Base-by-base conservation (phyloP, 2,888 invertebrate species). In the Himalopsyche tibetana region DNA sequence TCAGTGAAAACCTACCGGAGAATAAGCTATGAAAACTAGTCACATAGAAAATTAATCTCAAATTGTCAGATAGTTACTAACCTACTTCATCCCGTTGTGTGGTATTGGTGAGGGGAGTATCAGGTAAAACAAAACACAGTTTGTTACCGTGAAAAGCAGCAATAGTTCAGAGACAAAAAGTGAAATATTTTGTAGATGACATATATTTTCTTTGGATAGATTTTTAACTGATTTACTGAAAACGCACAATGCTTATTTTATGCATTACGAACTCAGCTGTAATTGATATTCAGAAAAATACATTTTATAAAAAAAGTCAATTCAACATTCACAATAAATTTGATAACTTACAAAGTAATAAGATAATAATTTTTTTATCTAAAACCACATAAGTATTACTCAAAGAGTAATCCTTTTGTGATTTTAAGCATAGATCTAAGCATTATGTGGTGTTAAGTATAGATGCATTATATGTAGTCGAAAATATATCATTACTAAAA, bases 41-140 rank as follows among this genome's bases (percentile, higher is more conserved):
- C 85, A 85, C 82, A 85, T 74, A 85, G 82, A 85, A 85, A 85
- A 85, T 82, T 85, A 85, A 85, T 85, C 74, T 82, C 74, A 81
- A 85, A 85, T 85, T 82, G 80, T 82, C 19, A 63, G 15, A 36
- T 11, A 28, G 28, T 55, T 28, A 80, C 45, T 38, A 40, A n/a
- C 36, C 55, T n/a, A 51, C 63, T 36, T 17, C 63, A 63, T 28
- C 19, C 8, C 28, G 63, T 63, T 17, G n/a, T 36, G 45, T 17
- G 45, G 36, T 79, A n/a, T 28, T 45, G n/a, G 51, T 42, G 51
- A 51, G 28, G 45, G 82, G 82, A 28, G 82, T 4, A 28, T 8
- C 1, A 15, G 82, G 82, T n/a, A 19, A 51, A 55, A 36, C 36
- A 55, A 40, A 38, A 45, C 17, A 36, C 19, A 11, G 79, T 45